Base-by-base conservation (phyloP, 2,888 invertebrate species). In the Cantharis rustica region DNA sequence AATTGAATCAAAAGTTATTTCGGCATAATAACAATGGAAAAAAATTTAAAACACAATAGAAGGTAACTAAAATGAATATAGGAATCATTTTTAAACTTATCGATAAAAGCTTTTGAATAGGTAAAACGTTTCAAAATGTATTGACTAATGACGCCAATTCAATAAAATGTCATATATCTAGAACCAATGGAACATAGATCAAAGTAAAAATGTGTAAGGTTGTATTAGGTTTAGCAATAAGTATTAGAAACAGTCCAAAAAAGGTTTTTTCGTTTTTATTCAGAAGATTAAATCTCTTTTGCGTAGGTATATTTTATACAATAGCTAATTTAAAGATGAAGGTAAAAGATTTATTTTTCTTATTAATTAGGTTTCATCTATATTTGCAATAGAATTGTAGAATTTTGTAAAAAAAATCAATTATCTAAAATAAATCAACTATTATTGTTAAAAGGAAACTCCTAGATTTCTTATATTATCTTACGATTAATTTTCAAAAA, bases 81-180 rank as follows among this genome's bases (percentile, higher is more conserved):
- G 64, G n/a, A 66, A 17, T n/a, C 23, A 20, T 66, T 66, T 66
- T 20, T 20, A 66, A 66, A 66, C 16, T 66, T 66, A 66, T 66
- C 64, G 64, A 66, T 66, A 16, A 66, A 66, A 66, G 64, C 64
- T 66, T 20, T n/a, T 15, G 64, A 66, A 66, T 66, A 23, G 64
- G 64, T 66, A 66, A 63, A 66, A 20, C 64, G 64, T 20, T 66
- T 20, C 64, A 66, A 20, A 66, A 66, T 66, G 13, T 66, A 66
- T 66, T 66, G 64, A 66, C 64, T 66, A 66, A 66, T 66, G 64
- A 66, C 64, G 64, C 17, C 64, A 66, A 66, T 66, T 66, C 23
- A 20, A 66, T 66, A 66, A 66, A 66, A 66, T 16, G 64, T 66
- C 64, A 23, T 66, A 66, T 64, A 20, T 64, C 17, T 64, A 64